These are phyloP conservation scores for Parauchenoglanis ngamensis DNA, from an alignment of 2,797 vertebrate genomes.

Conservation along the genomic window DNA sequence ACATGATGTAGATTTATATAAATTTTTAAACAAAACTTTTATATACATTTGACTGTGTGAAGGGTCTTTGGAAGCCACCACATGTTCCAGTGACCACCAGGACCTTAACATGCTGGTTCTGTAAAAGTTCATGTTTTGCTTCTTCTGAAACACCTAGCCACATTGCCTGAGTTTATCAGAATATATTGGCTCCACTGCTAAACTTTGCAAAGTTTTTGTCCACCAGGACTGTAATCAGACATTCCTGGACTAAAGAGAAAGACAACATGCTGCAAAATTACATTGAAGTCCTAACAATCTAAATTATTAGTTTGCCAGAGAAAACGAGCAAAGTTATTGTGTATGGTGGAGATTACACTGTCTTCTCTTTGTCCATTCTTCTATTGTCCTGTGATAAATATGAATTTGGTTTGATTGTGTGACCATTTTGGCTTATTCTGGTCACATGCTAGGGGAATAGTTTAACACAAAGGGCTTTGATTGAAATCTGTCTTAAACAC, in stretches of 20 bases:
- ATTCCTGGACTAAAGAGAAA: not conserved
- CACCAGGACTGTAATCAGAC: not conserved
- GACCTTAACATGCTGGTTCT: not conserved
- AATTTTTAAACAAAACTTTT: no score
- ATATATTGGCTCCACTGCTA: not conserved
- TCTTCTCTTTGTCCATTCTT: not conserved
- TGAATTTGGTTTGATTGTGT: slow-evolving; percentile 52
- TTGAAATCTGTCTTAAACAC: slow-evolving; percentile 60
- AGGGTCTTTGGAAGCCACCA: not conserved
- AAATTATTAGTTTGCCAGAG: not conserved
- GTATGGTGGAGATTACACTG: slow-evolving; percentile 12
- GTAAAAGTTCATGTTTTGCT: not conserved
- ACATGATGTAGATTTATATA: not conserved
- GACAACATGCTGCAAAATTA: not conserved
- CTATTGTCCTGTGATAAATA: slow-evolving; percentile 43
- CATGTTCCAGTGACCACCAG: not conserved
- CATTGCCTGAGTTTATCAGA: not conserved
- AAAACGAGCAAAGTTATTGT: not conserved
- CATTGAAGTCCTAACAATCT: not conserved
- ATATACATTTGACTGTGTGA: not conserved
- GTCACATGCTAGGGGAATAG: slow-evolving; percentile 46
- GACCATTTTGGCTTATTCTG: slow-evolving; percentile 42
- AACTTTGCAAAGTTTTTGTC: not conserved
- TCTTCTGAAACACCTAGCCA: not conserved
- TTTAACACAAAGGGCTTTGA: slow-evolving; percentile 67